A percentile compares a stretch with the other conserved stretches of the same genome.
These are phyloP conservation scores for Peromyscus californicus DNA, from an alignment of 2,113 vertebrate genomes.

Conservation along the genomic window DNA sequence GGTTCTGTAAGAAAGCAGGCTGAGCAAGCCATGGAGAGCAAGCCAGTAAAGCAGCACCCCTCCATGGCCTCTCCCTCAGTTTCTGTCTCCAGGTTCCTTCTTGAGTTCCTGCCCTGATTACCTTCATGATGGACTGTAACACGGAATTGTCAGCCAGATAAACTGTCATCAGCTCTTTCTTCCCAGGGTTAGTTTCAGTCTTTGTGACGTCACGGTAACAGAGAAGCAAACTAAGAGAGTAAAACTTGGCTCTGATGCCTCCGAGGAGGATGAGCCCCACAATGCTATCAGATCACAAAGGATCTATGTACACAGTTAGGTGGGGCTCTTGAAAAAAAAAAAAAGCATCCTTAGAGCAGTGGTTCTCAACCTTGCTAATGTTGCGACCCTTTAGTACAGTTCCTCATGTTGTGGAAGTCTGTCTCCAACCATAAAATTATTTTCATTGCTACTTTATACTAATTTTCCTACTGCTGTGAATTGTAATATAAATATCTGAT, in stretches of 20 bases:
- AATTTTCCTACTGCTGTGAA: too few species aligned
- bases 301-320: neutral
- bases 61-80: neutral
- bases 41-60: neutral
- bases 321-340: neutral
- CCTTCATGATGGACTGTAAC: neutral
- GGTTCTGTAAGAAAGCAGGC: neutral
- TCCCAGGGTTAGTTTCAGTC: neutral
- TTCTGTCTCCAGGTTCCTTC: neutral
- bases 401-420: neutral
- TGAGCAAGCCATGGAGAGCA: neutral
- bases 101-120: neutral
- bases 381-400: neutral
- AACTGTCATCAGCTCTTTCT: neutral
- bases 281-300: neutral
- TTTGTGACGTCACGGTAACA: neutral
- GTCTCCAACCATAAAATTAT: neutral
- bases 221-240: neutral
- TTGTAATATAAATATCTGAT: too few species aligned
- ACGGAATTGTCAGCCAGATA: neutral
- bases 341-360: neutral
- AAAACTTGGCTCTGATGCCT: neutral
- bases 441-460: neutral
- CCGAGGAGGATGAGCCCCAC: neutral
- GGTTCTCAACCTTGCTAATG: neutral